Evolutionary conservation across 1,140 invertebrate genomes (phyloP), one percentile per base, ranked within the genome.

Genomic region (Melipona quadrifasciata): DNA sequence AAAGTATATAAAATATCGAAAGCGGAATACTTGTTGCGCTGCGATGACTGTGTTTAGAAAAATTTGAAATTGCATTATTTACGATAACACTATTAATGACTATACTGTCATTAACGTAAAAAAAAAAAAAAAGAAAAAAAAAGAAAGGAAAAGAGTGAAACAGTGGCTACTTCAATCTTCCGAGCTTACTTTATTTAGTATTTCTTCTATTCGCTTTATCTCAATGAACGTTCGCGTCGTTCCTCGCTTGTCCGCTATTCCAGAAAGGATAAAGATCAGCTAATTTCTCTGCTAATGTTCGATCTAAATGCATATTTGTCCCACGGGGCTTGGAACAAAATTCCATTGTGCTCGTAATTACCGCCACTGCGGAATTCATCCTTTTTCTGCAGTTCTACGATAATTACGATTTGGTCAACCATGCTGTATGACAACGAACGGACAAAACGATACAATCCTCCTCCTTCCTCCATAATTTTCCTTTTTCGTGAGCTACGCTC

Each of bases 251-350:
- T 58, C 58, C 55, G 61, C 64, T 12, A 65, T 84, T 84, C 39
- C 47, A 64, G 31, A 21, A 71, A 76, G 75, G 75, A 85, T 85
- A 78, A 85, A 81, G 68, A 89, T 89, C 84, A 77, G 83, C 79
- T 86, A 85, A 89, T 89, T 85, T 87, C 76, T 68, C 75, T 58
- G 70, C 65, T 88, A 86, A 89, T 86, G 87, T 61, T 71, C 71
- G 58, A 88, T 88, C 75, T 82, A 82, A 89, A 89, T 89, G 75
- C 76, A 76, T 88, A 86, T 82, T 79, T 82, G 83, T 78, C 83
- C 79, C 83, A 16, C 31, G 79, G 68, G 79, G 82, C 65, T 53
- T 34, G 55, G 80, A 82, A 82, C 86, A 86, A 89, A 73, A 64
- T 67, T 73, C 53, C 68, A 65, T n/a, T 55, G n/a, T 27, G 67